Conservation (phyloP, 2,797 vertebrate genomes). For the Xenopus petersii region DNA sequence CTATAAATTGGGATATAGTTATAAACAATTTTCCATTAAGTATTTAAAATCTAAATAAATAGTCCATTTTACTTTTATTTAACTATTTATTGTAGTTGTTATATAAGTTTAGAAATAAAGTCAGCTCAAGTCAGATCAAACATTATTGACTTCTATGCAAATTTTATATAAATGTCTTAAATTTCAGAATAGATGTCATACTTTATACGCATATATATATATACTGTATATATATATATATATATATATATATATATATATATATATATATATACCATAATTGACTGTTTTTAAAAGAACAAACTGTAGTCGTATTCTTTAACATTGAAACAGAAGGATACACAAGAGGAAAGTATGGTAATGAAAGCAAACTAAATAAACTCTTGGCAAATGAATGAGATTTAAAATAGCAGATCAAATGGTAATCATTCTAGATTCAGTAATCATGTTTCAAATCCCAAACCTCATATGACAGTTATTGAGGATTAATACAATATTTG, state of each 20-base stretch:
- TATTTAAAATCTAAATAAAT: too few relatives aligned
- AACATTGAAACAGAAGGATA: conserved; percentile 1
- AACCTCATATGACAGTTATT: conserved; percentile 16
- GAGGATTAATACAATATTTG: conserved; percentile 12
- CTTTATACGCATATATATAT: too few relatives aligned
- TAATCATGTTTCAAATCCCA: conserved; percentile 23
- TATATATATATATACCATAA: too few relatives aligned
- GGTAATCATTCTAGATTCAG: conserved; percentile 1
- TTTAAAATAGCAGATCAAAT: conserved; percentile 19
- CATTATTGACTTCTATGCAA: neutral
- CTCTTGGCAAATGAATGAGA: conserved; percentile 6
- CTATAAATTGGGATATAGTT: too few relatives aligned
- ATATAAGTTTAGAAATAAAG: too few relatives aligned
- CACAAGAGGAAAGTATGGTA: conserved; percentile 9
- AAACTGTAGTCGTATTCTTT: neutral
- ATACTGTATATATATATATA: too few relatives aligned
- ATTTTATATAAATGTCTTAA: neutral
- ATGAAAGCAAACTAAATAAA: conserved; percentile 17
- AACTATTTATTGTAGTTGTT: too few relatives aligned
- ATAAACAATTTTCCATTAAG: too few relatives aligned
- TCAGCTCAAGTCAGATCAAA: neutral
- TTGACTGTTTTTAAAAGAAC: neutral
- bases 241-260: too few relatives aligned
- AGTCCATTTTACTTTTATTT: too few relatives aligned
- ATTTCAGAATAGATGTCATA: too few relatives aligned